These are phyloP conservation scores for Anastrepha ludens DNA, from an alignment of 1,140 invertebrate genomes.

Conservation along the genomic window DNA sequence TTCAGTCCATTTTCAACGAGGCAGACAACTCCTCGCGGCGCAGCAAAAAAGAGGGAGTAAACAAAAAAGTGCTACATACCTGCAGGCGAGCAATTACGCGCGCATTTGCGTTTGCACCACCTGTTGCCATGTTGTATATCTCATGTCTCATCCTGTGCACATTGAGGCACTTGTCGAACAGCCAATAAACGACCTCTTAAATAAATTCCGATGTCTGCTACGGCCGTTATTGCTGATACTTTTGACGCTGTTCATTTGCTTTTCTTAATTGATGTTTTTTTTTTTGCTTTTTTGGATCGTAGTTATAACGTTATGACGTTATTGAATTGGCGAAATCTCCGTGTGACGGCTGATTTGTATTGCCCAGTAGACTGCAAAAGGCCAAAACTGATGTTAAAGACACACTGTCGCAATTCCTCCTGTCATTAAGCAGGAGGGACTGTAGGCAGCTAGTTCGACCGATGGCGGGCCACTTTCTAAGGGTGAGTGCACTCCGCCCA, in stretches of 20 bases:
- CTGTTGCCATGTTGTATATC: not conserved
- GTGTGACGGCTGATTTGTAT: too few relatives aligned
- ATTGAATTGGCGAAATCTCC: not conserved
- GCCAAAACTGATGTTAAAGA: too few relatives aligned
- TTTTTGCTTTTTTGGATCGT: not conserved
- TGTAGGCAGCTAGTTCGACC: too few relatives aligned
- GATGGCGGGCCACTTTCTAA: too few relatives aligned
- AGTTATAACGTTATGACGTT: not conserved
- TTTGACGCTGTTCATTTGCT: not conserved
- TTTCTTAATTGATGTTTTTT: not conserved
- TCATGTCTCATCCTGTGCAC: not conserved
- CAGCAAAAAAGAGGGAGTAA: not conserved
- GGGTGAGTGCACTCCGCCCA: too few relatives aligned
- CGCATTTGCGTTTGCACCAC: slow-evolving; percentile 8
- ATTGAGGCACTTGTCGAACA: not conserved
- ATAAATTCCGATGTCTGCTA: not conserved
- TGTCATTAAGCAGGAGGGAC: too few relatives aligned
- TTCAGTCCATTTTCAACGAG: slow-evolving; percentile 20
- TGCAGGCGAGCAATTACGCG: not conserved
- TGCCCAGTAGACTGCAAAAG: too few relatives aligned
- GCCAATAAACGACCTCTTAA: not conserved
- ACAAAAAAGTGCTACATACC: not conserved
- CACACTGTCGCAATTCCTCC: too few relatives aligned
- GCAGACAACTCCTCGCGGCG: not conserved
- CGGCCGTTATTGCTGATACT: not conserved